Percentiles rank a stretch among this genome's conserved stretches.
Evolutionary conservation across 2,797 vertebrate species (phyloP).

Genomic region (Tadarida brasiliensis): DNA sequence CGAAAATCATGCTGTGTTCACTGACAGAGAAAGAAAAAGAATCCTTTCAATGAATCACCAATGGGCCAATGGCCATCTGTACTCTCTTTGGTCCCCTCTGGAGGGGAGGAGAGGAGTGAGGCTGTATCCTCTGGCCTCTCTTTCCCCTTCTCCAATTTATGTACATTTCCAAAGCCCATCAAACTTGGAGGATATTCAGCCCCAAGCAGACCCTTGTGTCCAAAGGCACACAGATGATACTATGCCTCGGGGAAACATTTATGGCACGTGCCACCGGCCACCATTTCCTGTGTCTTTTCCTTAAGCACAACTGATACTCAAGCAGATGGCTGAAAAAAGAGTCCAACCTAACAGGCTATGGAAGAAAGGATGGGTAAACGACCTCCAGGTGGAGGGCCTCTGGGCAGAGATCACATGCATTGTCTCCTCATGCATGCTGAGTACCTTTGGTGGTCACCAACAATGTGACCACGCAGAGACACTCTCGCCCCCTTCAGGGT

Average conservation of each 20-base stretch:
- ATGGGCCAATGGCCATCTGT: neutral
- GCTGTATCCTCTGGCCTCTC: neutral
- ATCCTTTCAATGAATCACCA: neutral
- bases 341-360: slow-evolving; percentile 78
- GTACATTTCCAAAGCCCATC: slow-evolving; percentile 39
- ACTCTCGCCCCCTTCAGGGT: neutral
- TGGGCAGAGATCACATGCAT: neutral
- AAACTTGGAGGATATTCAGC: neutral
- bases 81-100: neutral
- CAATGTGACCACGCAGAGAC: neutral
- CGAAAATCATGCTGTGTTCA: slow-evolving; percentile 26
- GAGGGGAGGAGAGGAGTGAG: neutral
- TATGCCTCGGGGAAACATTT: neutral
- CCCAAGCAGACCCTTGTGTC: neutral
- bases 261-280: neutral
- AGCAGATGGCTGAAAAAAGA: slow-evolving; percentile 86
- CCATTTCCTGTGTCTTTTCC: neutral
- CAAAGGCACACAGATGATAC: neutral
- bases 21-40: neutral
- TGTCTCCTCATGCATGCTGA: slow-evolving; percentile 21
- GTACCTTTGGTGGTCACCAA: neutral
- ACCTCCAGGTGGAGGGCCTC: slow-evolving; percentile 70
- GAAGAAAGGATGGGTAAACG: slow-evolving; percentile 81
- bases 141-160: neutral
- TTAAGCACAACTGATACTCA: slow-evolving; percentile 70